Percentiles rank a stretch among this genome's conserved stretches.
phyloP scores from a whole-genome alignment of 2,797 vertebrate genomes.

The Propithecus perrieri region DNA sequence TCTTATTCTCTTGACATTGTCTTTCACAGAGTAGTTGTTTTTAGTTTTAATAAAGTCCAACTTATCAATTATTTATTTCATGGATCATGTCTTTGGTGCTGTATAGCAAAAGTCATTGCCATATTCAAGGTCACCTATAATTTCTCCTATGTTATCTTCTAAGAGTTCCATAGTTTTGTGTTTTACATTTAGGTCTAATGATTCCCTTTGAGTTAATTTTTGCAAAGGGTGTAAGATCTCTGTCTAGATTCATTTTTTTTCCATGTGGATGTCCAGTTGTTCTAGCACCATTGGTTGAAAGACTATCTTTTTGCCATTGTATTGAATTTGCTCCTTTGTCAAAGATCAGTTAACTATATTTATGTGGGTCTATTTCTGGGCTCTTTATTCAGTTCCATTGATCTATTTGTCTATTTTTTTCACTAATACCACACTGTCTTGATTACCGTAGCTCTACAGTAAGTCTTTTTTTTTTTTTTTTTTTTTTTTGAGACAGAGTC shows the following conservation, averaged over 20 bases:
- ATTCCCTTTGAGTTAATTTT: not conserved
- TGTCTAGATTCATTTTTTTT: not conserved
- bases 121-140: not conserved
- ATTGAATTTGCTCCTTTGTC: not conserved
- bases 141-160: not conserved
- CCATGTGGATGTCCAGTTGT: not conserved
- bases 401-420: not conserved
- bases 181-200: not conserved
- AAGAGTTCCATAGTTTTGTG: not conserved
- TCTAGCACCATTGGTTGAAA: not conserved
- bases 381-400: not conserved
- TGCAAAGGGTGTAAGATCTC: not conserved
- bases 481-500: too few species aligned
- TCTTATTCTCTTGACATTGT: not conserved
- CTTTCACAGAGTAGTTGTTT: not conserved
- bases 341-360: not conserved
- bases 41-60: not conserved
- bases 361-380: not conserved
- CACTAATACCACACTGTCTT: not conserved
- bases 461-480: not conserved
- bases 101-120: not conserved
- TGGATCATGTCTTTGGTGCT: not conserved
- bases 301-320: not conserved
- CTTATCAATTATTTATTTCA: not conserved
- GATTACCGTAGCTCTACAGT: not conserved